Base-by-base conservation (phyloP, 2,797 vertebrate genomes). In the Tragelaphus eurycerus region DNA sequence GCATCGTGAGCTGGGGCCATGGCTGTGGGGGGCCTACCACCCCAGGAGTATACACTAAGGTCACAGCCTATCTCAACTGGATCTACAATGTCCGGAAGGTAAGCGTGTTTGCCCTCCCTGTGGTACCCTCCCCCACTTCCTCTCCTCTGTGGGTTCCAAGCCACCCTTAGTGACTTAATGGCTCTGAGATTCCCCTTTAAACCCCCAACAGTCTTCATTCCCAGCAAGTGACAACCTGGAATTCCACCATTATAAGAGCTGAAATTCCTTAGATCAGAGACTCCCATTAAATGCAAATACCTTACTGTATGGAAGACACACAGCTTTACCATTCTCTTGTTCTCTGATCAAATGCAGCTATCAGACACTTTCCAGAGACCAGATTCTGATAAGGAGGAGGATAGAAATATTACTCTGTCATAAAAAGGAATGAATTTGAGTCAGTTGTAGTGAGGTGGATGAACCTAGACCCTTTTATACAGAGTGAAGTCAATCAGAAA, bases 1-100 rank as follows among this genome's bases (percentile, higher is more conserved):
- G 99, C 67, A 99, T 99, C 15, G 99, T 99, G 97, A 99, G 99
- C 98, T 99, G 99, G 99, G 99, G 99, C 0, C 94, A 99, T 0
- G 99, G 99, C 98, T 99, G 99, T 25, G 99, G 99, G 4, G 98
- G 98, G 9, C 95, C 98, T 34, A 95, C 92, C 54, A 98, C 96
- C 0, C 99, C 99, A 0, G 99, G 99, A 0, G 99, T 99, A 64
- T 99, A 99, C 98, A 98, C 98, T 96, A 99, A 99, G 0, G 99
- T 99, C 88, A 98, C 98, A 0, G 97, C 98, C 83, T 99, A 99
- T 98, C 99, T 99, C 6, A 96, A 99, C 98, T 99, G 99, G 99
- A 99, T 99, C 98, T 97, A 99, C 82, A 93, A 96, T 0, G 97
- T 99, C 95, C 98, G 99, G 82, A 98, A 99, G 99, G 99, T 99